These are phyloP conservation scores for Momotus momota DNA, from an alignment of 2,797 vertebrate species.

Conservation along the genomic window DNA sequence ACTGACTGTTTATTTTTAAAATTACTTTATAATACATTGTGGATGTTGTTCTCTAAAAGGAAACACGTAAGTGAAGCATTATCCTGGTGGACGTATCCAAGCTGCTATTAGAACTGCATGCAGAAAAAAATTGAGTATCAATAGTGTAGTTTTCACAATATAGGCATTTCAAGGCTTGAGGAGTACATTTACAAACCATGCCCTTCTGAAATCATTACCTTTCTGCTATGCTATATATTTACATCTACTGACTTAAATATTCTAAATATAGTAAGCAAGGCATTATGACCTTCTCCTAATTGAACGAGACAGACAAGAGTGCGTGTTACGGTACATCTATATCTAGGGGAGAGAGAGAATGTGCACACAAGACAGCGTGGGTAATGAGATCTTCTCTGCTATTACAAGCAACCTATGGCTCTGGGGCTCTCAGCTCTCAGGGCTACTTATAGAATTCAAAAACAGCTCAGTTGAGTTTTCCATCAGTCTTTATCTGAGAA, in stretches of 20 bases:
- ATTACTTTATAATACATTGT: not conserved
- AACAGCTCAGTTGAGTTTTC: not conserved
- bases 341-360: constrained; percentile 31
- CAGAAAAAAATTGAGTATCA: not conserved
- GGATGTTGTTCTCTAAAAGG: not conserved
- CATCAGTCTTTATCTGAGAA: constrained; percentile 11
- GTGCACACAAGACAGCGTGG: not conserved
- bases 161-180: not conserved
- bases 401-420: constrained; percentile 54
- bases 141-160: not conserved
- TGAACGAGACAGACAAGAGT: constrained; percentile 25
- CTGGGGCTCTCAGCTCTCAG: not conserved
- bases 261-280: constrained; percentile 43
- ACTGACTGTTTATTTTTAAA: not conserved
- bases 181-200: not conserved
- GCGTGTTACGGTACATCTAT: not conserved
- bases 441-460: not conserved
- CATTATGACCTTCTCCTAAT: constrained; percentile 46
- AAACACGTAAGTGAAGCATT: not conserved
- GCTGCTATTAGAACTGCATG: not conserved
- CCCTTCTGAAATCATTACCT: not conserved
- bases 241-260: constrained; percentile 11
- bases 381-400: constrained; percentile 57
- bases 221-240: constrained; percentile 26
- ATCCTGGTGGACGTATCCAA: not conserved